Base-by-base conservation (phyloP, 2,113 vertebrate genomes). In the Oncorhynchus nerka region DNA sequence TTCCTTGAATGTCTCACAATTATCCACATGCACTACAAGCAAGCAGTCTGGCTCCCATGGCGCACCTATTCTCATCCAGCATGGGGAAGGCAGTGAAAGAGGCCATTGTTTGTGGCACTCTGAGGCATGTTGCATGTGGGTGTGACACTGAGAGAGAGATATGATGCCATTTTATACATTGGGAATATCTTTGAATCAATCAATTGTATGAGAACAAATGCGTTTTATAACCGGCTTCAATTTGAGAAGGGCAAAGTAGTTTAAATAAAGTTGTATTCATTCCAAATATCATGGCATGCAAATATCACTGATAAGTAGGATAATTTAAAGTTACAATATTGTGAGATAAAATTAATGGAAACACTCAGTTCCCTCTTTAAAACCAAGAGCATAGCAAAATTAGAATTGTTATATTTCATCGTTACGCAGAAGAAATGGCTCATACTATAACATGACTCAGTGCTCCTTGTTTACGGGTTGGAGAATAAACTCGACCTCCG, bases 61-160 rank as follows among this genome's bases (percentile, higher is more conserved):
- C 91, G 89, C 91, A 87, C 86, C 86, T 87, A 87, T 79, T 84
- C 79, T 74, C 83, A 82, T 81, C 75, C 78, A 72, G 80, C 79
- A 79, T 62, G 81, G 83, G 30, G 48, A 69, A 84, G 78, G 75
- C 79, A 82, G 77, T 94, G 91, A 94, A 94, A 92, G 93, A 89
- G 84, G 68, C 81, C 82, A 93, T 94, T 93, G 93, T 93, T 89
- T 80, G 32, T 72, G 83, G 86, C 85, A 81, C 84, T 88, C 81
- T 68, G 68, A 89, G 89, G 89, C 90, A 91, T 90, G 88, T 87
- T 88, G 89, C 88, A 89, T 89, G 89, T 84, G 89, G 89, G 92
- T 91, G 84, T 90, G 87, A 91, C 87, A 90, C 88, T 28, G 83
- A 91, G 91, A 90, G 90, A 91, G 92, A 89, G 90, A 90, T 86